phyloP scores from a whole-genome alignment of 2,113 vertebrate species.

The Malurus cyaneus region DNA sequence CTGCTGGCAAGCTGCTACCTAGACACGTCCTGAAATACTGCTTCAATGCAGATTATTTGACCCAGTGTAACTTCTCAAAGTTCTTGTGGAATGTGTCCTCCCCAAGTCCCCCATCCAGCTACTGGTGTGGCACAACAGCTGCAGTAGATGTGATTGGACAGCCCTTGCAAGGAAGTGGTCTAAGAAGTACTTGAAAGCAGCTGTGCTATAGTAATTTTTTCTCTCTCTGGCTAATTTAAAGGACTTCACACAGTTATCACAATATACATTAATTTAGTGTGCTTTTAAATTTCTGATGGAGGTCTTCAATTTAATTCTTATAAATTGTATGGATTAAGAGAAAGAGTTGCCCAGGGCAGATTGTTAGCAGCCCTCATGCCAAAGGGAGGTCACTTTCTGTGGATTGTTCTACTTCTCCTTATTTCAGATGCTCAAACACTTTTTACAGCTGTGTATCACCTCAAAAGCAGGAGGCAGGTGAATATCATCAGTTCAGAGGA shows the following conservation, averaged over 20 bases:
- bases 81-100: not conserved
- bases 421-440: not conserved
- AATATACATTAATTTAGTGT: not conserved
- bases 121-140: not conserved
- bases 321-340: not conserved
- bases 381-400: not conserved
- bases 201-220: not conserved
- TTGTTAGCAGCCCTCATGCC: not conserved
- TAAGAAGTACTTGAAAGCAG: not conserved
- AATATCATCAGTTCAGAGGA: not conserved
- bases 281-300: not conserved
- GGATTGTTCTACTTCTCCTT: not conserved
- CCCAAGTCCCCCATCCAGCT: rapidly evolving
- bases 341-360: not conserved
- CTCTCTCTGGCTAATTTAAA: not conserved
- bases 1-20: not conserved
- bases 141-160: not conserved
- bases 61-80: not conserved
- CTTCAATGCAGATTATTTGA: not conserved
- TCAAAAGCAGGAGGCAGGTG: not conserved
- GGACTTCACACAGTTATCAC: not conserved
- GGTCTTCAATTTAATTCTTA: not conserved
- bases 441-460: not conserved
- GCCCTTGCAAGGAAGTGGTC: not conserved
- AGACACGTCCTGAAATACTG: not conserved